These are phyloP conservation scores for Arion vulgaris DNA, from an alignment of 1,140 invertebrate genomes.

Conservation along the genomic window DNA sequence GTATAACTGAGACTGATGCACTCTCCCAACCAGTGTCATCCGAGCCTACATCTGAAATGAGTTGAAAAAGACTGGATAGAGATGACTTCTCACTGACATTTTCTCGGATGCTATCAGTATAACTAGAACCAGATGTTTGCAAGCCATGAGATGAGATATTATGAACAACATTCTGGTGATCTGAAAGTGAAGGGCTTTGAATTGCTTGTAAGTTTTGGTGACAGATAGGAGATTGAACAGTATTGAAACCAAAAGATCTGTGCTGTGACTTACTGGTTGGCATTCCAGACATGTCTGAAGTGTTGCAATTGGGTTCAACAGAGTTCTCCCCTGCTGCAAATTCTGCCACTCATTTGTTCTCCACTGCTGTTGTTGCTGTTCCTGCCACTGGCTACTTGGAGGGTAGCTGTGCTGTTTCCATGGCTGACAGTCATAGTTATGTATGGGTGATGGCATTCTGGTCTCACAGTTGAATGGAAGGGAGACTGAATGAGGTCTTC, in stretches of 20 bases:
- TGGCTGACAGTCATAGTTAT: conserved; percentile 17
- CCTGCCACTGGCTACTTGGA: not conserved
- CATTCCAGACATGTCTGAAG: not conserved
- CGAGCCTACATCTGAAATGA: conserved; percentile 39
- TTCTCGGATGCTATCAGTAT: not conserved
- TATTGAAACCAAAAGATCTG: conserved; percentile 23
- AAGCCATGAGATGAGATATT: not conserved
- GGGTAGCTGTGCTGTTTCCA: conserved; percentile 7
- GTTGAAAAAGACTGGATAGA: conserved; percentile 39
- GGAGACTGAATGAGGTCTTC: not conserved
- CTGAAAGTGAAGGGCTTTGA: not conserved
- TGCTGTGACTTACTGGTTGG: conserved; percentile 16
- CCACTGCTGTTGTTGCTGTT: too few relatives aligned
- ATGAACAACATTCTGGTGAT: not conserved
- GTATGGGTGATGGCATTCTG: not conserved
- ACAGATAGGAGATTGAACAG: not conserved
- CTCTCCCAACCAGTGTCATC: not conserved
- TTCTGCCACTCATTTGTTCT: conserved; percentile 21
- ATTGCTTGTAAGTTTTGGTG: not conserved
- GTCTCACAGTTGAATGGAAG: not conserved
- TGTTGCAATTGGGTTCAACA: not conserved
- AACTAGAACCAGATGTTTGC: not conserved
- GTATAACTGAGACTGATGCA: not conserved
- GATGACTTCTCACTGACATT: conserved; percentile 23
- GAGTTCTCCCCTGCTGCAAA: not conserved